These are phyloP conservation scores for Phataginus tricuspis DNA, from an alignment of 2,797 vertebrate species.

Conservation along the genomic window DNA sequence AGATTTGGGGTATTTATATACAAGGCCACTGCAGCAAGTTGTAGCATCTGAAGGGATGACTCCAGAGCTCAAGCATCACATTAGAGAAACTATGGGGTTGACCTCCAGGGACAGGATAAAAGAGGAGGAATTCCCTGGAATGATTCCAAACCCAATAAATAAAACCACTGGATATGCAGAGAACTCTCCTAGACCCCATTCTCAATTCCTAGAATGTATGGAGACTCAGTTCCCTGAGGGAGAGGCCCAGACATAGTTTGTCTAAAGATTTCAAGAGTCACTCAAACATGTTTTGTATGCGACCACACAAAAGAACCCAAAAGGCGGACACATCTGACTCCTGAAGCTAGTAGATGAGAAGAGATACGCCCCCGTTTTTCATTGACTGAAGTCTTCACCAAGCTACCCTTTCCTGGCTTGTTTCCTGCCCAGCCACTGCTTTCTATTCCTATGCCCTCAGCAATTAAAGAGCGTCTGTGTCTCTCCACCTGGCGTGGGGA, in stretches of 20 bases:
- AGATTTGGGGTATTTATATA: not conserved
- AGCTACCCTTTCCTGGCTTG: not conserved
- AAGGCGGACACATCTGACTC: not conserved
- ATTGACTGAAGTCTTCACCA: not conserved
- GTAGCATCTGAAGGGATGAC: not conserved
- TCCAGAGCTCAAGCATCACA: not conserved
- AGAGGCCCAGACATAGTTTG: not conserved
- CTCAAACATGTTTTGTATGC: not conserved
- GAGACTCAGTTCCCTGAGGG: not conserved
- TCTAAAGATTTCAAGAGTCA: not conserved
- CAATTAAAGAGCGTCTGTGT: not conserved
- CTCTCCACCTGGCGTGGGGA: not conserved
- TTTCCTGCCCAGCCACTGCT: not conserved
- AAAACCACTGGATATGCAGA: slow-evolving; percentile 14
- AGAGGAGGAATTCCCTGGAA: slow-evolving; percentile 22
- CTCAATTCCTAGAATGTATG: not conserved
- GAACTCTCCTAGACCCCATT: not conserved
- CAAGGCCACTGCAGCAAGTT: not conserved
- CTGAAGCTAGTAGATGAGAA: not conserved
- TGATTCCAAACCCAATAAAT: not conserved
- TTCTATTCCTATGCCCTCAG: not conserved
- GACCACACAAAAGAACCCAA: not conserved
- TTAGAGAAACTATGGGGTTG: not conserved
- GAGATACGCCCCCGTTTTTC: not conserved
- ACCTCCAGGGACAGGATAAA: not conserved